These are phyloP conservation scores for Megalops cyprinoides DNA, from an alignment of 2,797 vertebrate genomes.

Conservation along the genomic window DNA sequence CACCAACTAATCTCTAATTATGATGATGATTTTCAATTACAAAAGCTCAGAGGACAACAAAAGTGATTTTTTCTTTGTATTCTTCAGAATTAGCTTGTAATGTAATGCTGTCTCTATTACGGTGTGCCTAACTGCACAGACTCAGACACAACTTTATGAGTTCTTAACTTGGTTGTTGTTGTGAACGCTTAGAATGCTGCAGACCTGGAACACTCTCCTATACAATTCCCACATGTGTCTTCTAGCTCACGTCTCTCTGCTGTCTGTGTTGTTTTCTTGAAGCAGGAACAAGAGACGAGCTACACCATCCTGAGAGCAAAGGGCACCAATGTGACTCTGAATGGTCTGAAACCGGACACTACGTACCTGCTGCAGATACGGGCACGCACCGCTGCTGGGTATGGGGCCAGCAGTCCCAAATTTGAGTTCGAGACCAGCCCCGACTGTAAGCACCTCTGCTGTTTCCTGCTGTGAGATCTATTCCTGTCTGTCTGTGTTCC, in stretches of 20 bases:
- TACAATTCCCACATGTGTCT: too few species aligned
- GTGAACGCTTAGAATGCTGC: not conserved
- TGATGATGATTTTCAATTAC: conserved; percentile 26
- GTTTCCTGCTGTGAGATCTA: not conserved
- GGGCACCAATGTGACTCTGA: conserved; percentile 92
- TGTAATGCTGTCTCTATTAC: not conserved
- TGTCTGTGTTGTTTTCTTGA: conserved; percentile 44
- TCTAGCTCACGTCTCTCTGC: too few species aligned
- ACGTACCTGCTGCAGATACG: conserved; percentile 94
- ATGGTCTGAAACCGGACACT: conserved; percentile 91
- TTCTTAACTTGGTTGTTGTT: too few species aligned
- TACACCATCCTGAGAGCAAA: conserved; percentile 94
- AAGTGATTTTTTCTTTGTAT: conserved; percentile 12
- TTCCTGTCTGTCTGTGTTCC: too few species aligned
- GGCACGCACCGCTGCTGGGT: conserved; percentile 94
- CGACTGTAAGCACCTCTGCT: conserved; percentile 85
- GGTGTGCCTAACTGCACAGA: not conserved
- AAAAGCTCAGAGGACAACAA: conserved; percentile 29
- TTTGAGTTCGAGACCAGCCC: conserved; percentile 98
- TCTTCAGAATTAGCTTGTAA: conserved; percentile 1
- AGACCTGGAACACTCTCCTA: not conserved
- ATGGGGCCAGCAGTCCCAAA: conserved; percentile 90
- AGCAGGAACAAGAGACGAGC: conserved; percentile 99
- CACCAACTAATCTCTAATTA: too few species aligned
- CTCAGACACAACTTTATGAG: too few species aligned